Evolutionary conservation across 2,888 invertebrate species (phyloP), one percentile per base, ranked within the genome.

Genomic region (Eilema griseolum): DNA sequence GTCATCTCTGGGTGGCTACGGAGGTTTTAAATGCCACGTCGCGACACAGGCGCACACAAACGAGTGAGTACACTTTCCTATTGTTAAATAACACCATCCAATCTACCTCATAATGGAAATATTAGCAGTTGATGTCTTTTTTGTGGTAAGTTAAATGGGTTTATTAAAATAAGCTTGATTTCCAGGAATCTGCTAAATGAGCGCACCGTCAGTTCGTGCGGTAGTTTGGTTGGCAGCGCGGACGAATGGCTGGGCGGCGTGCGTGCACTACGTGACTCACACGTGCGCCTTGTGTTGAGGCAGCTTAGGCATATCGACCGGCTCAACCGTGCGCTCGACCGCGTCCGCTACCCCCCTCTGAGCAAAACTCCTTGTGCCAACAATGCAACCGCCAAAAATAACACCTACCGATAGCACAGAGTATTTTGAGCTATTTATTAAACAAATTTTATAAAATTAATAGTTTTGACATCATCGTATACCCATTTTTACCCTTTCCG

Each of bases 281-380:
- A 92, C 78, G 86, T 92, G 72, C 89, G 90, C 0, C 85, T 91
- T 33, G 87, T 91, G 70, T 75, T 89, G 80, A 87, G 89, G 0
- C 90, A 92, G 79, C 80, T 92, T 75, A 86, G 87, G 0, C 91
- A 90, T 79, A 89, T 92, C 70, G 90, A 89, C 52, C 86, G 87
- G 0, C 88, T 93, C 37, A 88, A 89, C 82, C 89, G 85, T 31
- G 87, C 89, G 16, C 83, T 91, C n/a, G 87, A 89, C 79, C 82
- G 78, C 70, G 76, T 61, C 20, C 57, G 52, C 33, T 66, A 57
- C 57, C 10, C 63, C 16, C 26, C 46, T 4, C 11, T 24, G 20
- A 7, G 46, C 63, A 61, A 63, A 26, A 4, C 63, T 10, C 61
- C 61, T 5, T 33, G 61, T 3, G n/a, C 20, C n/a, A 28, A 31